Evolutionary conservation across 2,888 invertebrate species (phyloP), one percentile per base, ranked within the genome.

Genomic region (Campaea margaritaria): DNA sequence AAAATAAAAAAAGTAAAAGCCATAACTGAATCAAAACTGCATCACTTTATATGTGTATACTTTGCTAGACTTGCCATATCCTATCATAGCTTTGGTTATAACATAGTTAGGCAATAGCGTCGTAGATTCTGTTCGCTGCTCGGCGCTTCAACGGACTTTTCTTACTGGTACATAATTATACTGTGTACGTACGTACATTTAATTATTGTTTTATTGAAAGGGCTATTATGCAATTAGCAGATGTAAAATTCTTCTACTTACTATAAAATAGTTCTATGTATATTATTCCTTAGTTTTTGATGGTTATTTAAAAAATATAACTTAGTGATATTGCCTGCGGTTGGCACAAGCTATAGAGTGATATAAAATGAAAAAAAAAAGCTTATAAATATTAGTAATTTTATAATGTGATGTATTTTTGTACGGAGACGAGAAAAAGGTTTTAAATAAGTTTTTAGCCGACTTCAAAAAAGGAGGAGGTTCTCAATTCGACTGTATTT

Each of bases 341-440:
- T 65, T 61, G 61, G 53, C 64, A 51, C 47, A 49, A 58, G 41
- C 34, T 36, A 58, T 60, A 56, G 46, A 58, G 64, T 67, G 65
- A 69, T 65, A 67, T 56, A 58, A 59, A 55, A 42, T 38, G 31
- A 9, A 28, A 57, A 49, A 46, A 45, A 57, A 52, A 61, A 44
- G 52, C 21, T 56, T 60, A 62, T 34, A 54, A 58, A 57, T 54
- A 62, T 51, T 62, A 59, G 61, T 73, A 70, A 75, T 76, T 69
- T 58, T 67, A 69, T 70, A 76, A 72, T 78, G 78, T 78, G 76
- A 78, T 79, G 73, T 78, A 79, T 78, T 79, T 79, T 78, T 78
- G 72, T 79, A 78, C 65, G 63, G 59, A 59, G 63, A 68, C 66
- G 62, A 66, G 62, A 76, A 74, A 70, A 53, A 49, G 49, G 53